Percentiles rank a stretch among this genome's conserved stretches.
phyloP scores from a whole-genome alignment of 2,888 invertebrate genomes.

The Liopterus haemorrhoidalis region DNA sequence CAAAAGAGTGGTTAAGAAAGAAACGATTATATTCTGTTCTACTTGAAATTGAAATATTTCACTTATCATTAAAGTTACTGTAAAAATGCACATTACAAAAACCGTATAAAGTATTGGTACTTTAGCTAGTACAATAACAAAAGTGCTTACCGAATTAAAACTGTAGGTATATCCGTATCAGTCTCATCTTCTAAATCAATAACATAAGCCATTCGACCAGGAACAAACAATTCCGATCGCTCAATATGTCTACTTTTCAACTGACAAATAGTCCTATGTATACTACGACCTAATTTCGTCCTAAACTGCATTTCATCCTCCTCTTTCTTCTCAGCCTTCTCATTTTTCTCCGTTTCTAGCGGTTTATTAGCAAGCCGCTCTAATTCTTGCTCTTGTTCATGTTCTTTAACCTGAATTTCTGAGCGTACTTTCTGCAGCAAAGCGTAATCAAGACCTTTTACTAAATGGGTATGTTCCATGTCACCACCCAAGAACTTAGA shows the following conservation, averaged over 20 bases:
- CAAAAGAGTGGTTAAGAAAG: no score
- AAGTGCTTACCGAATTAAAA: constrained; percentile 85
- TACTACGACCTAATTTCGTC: constrained; percentile 72
- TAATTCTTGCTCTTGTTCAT: constrained; percentile 76
- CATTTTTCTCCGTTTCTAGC: constrained; percentile 43
- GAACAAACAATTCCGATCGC: constrained; percentile 86
- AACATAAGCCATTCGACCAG: constrained; percentile 97
- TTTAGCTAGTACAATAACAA: no score
- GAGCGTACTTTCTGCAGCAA: constrained; percentile 88
- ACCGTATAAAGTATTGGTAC: no score
- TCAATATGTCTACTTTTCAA: constrained; percentile 68
- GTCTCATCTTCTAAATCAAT: constrained; percentile 85
- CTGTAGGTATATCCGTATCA: constrained; percentile 92
- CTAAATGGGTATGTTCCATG: constrained; percentile 99
- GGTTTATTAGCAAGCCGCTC: constrained; percentile 63
- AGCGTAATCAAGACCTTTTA: constrained; percentile 89
- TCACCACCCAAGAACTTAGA: constrained; percentile 99
- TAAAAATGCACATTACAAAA: no score
- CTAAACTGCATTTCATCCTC: constrained; percentile 75
- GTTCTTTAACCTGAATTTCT: constrained; percentile 76
- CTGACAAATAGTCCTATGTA: constrained; percentile 61
- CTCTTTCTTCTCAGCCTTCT: constrained; percentile 52
- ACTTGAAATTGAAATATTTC: no score
- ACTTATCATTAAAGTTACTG: no score
- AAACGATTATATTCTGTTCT: no score